Conservation (phyloP, 2,888 invertebrate species). For the Agrypnus murinus region DNA sequence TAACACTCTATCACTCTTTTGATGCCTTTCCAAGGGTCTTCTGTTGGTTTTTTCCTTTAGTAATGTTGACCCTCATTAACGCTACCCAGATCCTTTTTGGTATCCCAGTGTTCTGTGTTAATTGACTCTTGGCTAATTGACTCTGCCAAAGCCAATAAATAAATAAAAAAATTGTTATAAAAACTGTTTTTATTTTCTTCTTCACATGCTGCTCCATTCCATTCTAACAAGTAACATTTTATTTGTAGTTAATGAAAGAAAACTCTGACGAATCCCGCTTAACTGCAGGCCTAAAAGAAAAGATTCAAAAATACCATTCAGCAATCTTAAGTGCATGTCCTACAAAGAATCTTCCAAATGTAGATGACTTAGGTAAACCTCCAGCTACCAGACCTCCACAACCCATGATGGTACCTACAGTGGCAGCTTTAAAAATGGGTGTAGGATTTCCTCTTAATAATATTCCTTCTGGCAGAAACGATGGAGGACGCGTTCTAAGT, state of each 20-base stretch:
- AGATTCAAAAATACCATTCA: conserved; percentile 78
- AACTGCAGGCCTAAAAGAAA: conserved; percentile 76
- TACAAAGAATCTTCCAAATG: conserved; percentile 74
- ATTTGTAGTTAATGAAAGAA: conserved; percentile 75
- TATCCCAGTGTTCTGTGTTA: no score
- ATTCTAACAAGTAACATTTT: no score
- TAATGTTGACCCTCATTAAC: no score
- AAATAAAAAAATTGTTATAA: no score
- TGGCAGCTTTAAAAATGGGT: conserved; percentile 90
- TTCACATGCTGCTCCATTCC: background rate
- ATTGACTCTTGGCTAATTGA: no score
- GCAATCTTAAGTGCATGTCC: conserved; percentile 77
- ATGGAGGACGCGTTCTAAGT: conserved; percentile 80
- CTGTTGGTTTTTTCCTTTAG: no score
- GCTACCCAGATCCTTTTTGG: no score
- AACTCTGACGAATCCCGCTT: conserved; percentile 79
- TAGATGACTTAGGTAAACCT: conserved; percentile 75
- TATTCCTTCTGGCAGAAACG: conserved; percentile 79
- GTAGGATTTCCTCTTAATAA: conserved; percentile 86
- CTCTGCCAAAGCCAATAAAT: no score
- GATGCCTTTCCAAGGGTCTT: no score
- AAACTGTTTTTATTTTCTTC: no score
- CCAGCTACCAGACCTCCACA: conserved; percentile 66
- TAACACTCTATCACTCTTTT: no score
- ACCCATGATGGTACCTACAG: conserved; percentile 84